Percentiles rank a stretch among this genome's conserved stretches.
Evolutionary conservation across 2,888 invertebrate species (phyloP).

Genomic region (Gordius sp.): DNA sequence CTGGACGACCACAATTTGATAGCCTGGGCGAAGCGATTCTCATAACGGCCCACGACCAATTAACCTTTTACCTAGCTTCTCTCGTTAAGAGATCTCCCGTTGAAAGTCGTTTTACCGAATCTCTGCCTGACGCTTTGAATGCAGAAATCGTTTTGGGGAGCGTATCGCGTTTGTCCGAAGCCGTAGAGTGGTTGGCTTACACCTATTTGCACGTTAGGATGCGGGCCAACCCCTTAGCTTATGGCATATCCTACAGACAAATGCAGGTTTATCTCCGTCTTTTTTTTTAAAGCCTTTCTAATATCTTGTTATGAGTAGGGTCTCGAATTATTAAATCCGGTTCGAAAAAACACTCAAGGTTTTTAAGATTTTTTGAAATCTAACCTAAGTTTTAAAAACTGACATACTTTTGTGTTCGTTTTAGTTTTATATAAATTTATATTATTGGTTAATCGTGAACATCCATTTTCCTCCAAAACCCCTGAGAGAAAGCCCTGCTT

Average conservation of each 20-base stretch:
- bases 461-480: too few species aligned
- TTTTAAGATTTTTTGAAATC: too few species aligned
- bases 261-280: too few species aligned
- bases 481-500: too few species aligned
- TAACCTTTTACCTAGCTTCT: constrained; percentile 67
- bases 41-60: constrained; percentile 64
- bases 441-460: too few species aligned
- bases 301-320: constrained; percentile 17
- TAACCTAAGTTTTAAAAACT: too few species aligned
- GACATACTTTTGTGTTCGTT: too few species aligned
- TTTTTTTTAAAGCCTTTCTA: constrained; percentile 14
- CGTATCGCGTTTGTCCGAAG: constrained; percentile 74
- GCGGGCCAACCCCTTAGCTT: constrained; percentile 57
- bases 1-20: constrained; percentile 90
- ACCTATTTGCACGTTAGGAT: constrained; percentile 82
- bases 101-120: constrained; percentile 74
- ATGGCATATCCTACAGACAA: constrained; percentile 39
- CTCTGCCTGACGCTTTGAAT: constrained; percentile 78
- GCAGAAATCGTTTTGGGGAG: constrained; percentile 91
- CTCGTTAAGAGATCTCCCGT: constrained; percentile 90
- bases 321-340: too few species aligned
- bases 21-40: constrained; percentile 57
- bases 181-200: constrained; percentile 85
- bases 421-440: too few species aligned
- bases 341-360: too few species aligned